Conservation (phyloP, 2,888 invertebrate genomes). For the Calameuta idolon region DNA sequence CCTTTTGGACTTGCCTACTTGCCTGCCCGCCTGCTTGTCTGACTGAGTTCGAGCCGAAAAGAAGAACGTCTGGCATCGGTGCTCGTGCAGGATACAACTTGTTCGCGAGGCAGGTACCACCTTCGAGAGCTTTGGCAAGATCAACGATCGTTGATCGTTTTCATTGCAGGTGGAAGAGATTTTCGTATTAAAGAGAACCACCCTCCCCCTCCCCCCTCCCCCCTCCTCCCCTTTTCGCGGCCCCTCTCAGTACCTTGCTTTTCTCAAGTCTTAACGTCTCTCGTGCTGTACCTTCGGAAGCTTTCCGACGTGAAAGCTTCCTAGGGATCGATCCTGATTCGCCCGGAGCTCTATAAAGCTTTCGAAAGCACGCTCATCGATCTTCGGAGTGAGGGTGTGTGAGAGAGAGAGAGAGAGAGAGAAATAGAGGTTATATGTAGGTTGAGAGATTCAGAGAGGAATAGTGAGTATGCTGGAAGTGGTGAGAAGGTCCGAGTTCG, state of each 20-base stretch:
- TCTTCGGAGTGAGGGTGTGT: conserved; percentile 14
- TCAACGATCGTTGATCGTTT: background rate
- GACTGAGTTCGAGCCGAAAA: background rate
- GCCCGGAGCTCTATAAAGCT: background rate
- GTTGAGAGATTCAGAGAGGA: background rate
- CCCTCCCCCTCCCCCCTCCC: too few relatives aligned
- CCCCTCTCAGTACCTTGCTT: background rate
- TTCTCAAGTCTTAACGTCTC: background rate
- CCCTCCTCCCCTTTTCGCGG: too few relatives aligned
- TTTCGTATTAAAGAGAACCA: background rate
- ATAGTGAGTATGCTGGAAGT: background rate
- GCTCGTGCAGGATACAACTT: background rate
- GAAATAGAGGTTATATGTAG: conserved; percentile 12
- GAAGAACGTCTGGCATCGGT: background rate
- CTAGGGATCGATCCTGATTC: background rate
- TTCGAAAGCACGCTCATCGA: background rate
- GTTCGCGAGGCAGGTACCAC: background rate
- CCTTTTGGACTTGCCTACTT: background rate
- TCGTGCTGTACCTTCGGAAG: background rate
- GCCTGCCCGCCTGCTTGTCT: background rate
- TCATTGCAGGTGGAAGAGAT: background rate
- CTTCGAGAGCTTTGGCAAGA: background rate
- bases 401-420: conserved; percentile 11
- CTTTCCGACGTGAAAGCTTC: background rate
- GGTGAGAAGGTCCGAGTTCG: background rate